Percentiles rank a stretch among this genome's conserved stretches.
Conservation (phyloP, 2,797 vertebrate species). For the Lacerta agilis region DNA sequence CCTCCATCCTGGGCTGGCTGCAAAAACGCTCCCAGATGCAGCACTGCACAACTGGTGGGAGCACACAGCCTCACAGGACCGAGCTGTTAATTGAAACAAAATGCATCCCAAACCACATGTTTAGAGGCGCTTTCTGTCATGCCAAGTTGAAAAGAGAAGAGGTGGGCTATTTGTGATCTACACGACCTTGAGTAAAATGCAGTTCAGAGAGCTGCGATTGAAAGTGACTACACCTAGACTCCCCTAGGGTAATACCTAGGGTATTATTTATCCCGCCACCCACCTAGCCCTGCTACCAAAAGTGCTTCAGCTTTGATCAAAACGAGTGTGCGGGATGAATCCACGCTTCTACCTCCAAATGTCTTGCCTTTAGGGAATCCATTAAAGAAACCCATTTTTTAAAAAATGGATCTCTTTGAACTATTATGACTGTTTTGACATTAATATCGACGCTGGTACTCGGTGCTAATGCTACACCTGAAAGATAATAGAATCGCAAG, state of each 20-base stretch:
- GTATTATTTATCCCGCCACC: neutral
- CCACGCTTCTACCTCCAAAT: neutral
- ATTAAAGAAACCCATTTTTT: conserved; percentile 23
- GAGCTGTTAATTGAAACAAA: neutral
- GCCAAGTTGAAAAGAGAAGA: neutral
- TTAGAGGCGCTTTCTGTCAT: neutral
- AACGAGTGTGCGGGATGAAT: neutral
- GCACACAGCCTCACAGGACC: neutral
- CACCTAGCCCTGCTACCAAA: neutral
- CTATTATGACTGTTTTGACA: neutral
- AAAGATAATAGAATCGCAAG: neutral
- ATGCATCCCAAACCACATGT: neutral
- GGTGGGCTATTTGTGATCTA: neutral
- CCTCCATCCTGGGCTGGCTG: too few species aligned
- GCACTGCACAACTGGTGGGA: too few species aligned
- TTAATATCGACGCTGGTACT: neutral
- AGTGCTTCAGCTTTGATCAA: conserved; percentile 24
- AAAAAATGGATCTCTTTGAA: conserved; percentile 29
- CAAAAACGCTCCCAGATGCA: too few species aligned
- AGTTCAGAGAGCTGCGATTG: neutral
- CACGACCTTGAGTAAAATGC: neutral
- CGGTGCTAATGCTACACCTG: neutral
- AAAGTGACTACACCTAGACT: neutral
- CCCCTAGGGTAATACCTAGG: neutral
- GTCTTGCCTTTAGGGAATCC: conserved; percentile 24